phyloP scores from a whole-genome alignment of 2,797 vertebrate genomes.

The Melanotaenia maccullochi region DNA sequence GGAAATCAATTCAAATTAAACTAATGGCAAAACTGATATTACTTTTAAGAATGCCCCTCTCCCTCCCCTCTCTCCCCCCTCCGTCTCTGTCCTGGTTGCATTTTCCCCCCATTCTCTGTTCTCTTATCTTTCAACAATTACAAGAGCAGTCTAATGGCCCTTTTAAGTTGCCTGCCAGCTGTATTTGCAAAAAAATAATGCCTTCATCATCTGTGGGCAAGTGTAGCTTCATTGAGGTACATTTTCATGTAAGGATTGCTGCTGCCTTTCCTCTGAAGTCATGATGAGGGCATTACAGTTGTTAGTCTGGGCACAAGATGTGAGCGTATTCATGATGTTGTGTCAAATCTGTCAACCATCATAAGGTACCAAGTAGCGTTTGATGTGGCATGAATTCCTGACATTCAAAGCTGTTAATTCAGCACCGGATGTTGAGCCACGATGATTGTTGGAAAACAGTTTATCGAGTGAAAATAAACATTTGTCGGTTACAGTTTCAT shows the following conservation, averaged over 20 bases:
- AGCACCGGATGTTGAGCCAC: slow-evolving; percentile 2
- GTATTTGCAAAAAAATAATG: slow-evolving; percentile 77
- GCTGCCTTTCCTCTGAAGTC: slow-evolving; percentile 78
- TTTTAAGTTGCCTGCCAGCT: slow-evolving; percentile 84
- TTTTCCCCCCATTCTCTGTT: slow-evolving; percentile 74
- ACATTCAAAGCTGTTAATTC: slow-evolving; percentile 34
- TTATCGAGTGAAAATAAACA: slow-evolving; percentile 33
- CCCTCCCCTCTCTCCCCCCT: slow-evolving; percentile 10
- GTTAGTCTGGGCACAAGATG: slow-evolving; percentile 74
- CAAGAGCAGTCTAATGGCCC: slow-evolving; percentile 81
- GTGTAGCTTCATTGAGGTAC: slow-evolving; percentile 62
- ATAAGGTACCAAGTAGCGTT: slow-evolving; percentile 44
- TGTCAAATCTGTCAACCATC: slow-evolving; percentile 74
- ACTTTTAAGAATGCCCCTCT: slow-evolving; percentile 80
- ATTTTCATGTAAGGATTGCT: slow-evolving; percentile 56
- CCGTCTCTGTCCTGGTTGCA: slow-evolving; percentile 69
- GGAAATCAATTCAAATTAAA: slow-evolving; percentile 82
- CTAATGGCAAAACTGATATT: slow-evolving; percentile 85
- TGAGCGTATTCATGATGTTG: slow-evolving; percentile 58
- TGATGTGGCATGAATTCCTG: slow-evolving; percentile 66
- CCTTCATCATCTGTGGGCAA: slow-evolving; percentile 76
- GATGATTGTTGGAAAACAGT: slow-evolving; percentile 28
- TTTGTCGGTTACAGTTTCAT: slow-evolving; percentile 9
- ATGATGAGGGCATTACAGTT: slow-evolving; percentile 65
- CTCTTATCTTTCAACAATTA: slow-evolving; percentile 85